Evolutionary conservation across 1,140 invertebrate species (phyloP), one percentile per base, ranked within the genome.

Genomic region (Theocolax elegans): DNA sequence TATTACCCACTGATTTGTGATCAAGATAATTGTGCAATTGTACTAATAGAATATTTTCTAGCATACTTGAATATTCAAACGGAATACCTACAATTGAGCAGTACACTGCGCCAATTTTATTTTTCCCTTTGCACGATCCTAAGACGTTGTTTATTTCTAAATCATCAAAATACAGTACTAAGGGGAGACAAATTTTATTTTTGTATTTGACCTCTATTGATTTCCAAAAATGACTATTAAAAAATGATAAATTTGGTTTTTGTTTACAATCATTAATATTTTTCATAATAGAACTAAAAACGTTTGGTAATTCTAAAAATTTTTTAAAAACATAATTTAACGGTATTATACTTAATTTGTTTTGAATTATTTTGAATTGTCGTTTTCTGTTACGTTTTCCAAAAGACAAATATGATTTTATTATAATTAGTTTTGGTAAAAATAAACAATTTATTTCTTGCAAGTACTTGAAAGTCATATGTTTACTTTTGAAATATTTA

Each of bases 11-110:
- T 10, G 1, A 3, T 38, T 42, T 46, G 29, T 63, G 38, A 56
- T 70, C 42, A 53, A 2, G 0, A 15, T 38, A 23, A 13, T 46
- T 53, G n/a, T 70, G 58, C 1, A 63, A 40, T 46, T 70, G 67
- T 21, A 54, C 17, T 29, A 70, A 27, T 31, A 63, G 63, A 31
- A 63, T 70, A 63, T 70, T 70, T 54, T 70, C 58, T 44, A 70
- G 35, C 17, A 46, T 12, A 63, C 59, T 70, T 7, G 29, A 0
- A 56, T 51, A 70, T 12, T 38, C 15, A 1, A 10, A 1, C 21
- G 67, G 59, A 2, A 70, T 44, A 4, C 58, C 60, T 54, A 42
- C 17, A 46, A 70, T 63, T n/a, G 35, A 25, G 21, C 31, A 54
- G 21, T 70, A 63, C 6, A 46, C 27, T 29, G 59, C 67, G 29